Conservation (phyloP, 2,888 invertebrate genomes). For the Apodemia mormo region DNA sequence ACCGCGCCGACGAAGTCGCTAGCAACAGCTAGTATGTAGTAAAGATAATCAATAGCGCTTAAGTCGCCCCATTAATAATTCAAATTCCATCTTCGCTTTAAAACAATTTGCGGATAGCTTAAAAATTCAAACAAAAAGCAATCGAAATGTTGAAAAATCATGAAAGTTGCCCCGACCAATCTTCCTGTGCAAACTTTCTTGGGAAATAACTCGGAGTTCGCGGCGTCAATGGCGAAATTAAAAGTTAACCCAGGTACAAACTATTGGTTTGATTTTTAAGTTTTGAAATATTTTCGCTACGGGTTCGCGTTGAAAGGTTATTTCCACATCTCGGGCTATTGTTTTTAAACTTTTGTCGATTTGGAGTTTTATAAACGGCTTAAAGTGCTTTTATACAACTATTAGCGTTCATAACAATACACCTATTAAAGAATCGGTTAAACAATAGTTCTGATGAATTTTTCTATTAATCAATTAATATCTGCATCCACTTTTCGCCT, state of each 20-base stretch:
- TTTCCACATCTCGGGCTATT: background rate
- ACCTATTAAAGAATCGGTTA: no score
- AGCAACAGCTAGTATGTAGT: no score
- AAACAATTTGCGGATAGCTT: conserved; percentile 1
- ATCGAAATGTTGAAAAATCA: conserved; percentile 13
- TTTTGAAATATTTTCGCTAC: background rate
- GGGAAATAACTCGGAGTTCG: conserved; percentile 12
- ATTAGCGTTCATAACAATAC: no score
- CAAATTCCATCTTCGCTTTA: background rate
- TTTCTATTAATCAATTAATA: no score
- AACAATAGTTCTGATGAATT: no score
- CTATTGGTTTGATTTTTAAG: conserved; percentile 13
- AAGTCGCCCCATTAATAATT: background rate
- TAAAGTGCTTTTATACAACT: background rate
- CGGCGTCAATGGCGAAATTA: conserved; percentile 13
- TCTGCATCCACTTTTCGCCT: no score
- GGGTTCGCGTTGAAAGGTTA: background rate
- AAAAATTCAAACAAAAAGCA: conserved; percentile 15
- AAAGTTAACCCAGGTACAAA: conserved; percentile 13
- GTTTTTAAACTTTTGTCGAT: background rate
- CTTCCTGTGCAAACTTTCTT: conserved; percentile 13
- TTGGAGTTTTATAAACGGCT: background rate
- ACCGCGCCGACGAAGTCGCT: no score
- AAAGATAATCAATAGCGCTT: background rate
- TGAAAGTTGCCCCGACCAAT: conserved; percentile 2